These are phyloP conservation scores for Hydrolagus colliei DNA, from an alignment of 2,797 vertebrate genomes.

Conservation along the genomic window DNA sequence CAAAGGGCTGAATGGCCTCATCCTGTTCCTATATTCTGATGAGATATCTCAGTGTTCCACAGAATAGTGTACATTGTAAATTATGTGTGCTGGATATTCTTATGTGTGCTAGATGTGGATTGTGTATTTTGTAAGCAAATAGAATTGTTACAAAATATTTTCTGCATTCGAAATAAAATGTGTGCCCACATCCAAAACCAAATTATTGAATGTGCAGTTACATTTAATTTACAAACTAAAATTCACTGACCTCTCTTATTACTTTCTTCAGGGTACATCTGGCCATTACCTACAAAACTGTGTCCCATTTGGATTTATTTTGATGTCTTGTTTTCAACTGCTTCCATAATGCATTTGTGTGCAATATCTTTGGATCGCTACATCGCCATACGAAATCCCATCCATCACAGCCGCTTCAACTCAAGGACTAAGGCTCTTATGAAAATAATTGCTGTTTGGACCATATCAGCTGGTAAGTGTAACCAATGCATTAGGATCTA, in stretches of 20 bases:
- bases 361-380: constrained; percentile 93
- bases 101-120: too few relatives aligned
- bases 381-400: constrained; percentile 84
- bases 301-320: constrained; percentile 92
- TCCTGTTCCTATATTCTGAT: too few relatives aligned
- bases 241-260: not conserved
- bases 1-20: too few relatives aligned
- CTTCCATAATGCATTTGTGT: constrained; percentile 95
- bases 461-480: constrained; percentile 82
- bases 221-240: not conserved
- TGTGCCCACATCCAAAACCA: not conserved
- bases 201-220: not conserved
- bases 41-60: too few relatives aligned
- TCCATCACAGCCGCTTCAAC: constrained; percentile 90
- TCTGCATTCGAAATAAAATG: not conserved
- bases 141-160: too few relatives aligned
- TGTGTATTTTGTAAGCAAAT: too few relatives aligned
- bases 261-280: constrained; percentile 67
- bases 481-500: constrained; percentile 34
- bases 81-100: too few relatives aligned
- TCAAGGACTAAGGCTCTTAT: constrained; percentile 83
- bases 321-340: constrained; percentile 89
- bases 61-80: too few relatives aligned
- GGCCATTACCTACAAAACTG: constrained; percentile 79
- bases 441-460: constrained; percentile 93